Percentiles rank a stretch among this genome's conserved stretches.
These are phyloP conservation scores for Acipenser oxyrinchus DNA, from an alignment of 2,797 vertebrate species.

Conservation along the genomic window DNA sequence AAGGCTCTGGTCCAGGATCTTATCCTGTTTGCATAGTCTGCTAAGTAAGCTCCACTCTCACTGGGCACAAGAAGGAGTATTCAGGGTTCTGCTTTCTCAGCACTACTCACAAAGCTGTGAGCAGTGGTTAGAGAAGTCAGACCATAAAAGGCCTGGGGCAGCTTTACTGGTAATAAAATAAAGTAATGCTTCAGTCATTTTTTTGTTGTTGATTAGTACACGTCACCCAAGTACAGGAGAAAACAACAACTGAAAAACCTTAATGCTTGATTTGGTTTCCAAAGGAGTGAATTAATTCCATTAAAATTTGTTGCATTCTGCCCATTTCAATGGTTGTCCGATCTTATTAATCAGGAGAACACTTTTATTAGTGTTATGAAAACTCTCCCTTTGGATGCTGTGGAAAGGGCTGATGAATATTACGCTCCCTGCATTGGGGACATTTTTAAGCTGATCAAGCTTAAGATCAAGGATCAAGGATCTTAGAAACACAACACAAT, in stretches of 20 bases:
- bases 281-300: background rate
- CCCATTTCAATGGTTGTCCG: no score
- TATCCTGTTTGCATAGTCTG: background rate
- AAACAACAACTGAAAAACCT: background rate
- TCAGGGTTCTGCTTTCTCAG: background rate
- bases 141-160: conserved; percentile 5
- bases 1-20: background rate
- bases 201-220: background rate
- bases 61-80: background rate
- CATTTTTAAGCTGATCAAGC: no score
- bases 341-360: no score
- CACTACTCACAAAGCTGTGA: background rate
- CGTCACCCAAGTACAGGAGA: background rate
- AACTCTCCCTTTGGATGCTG: no score
- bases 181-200: background rate
- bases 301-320: background rate
- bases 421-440: no score
- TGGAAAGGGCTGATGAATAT: no score
- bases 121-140: background rate
- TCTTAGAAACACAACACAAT: no score
- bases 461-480: no score
- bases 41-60: background rate
- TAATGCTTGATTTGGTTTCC: background rate
- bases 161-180: background rate
- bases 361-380: no score